Base-by-base conservation (phyloP, 2,113 vertebrate genomes). In the Vombatus ursinus region DNA sequence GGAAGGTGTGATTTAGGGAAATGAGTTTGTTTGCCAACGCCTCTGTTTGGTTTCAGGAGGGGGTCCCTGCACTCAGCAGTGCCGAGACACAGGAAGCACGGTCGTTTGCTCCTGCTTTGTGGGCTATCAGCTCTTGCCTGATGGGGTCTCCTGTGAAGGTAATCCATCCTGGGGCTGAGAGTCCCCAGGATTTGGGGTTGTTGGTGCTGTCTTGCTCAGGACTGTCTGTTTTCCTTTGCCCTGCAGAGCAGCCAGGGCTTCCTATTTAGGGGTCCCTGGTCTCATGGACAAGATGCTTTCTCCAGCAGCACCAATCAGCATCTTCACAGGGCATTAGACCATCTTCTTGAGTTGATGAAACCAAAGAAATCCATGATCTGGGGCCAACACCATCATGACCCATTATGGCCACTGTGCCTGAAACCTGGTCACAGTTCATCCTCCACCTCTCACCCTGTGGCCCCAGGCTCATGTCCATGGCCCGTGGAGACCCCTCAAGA, bases 61-160 rank as follows among this genome's bases (percentile, higher is more conserved):
- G 0, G 99, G 98, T 12, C 99, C 98, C n/a, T 99, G 99, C 92
- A 98, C 98, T 90, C 99, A 99, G 94, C 98, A 97, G 4, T 99
- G 99, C 97, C 98, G 98, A 0, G 99, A 99, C 94, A 99, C 99
- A 0, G 99, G 98, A 7, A 97, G 97, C 12, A 98, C 98, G 31
- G 99, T 99, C 0, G 98, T 99, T 26, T 99, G 99, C 90, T 98
- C 98, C 26, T 99, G 99, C 97, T 99, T 99, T 57, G 98, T 98
- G 94, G 99, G 99, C 25, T 99, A 99, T 97, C 99, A 99, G 98
- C 99, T 99, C 95, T 99, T 99, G 96, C 77, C 99, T 0, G 99
- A 99, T 52, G 99, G 98, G 8, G 99, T 99, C 98, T 99, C 96
- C 95, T 99, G 99, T 94, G 99, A 99, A 97, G 99, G 99, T 99